Base-by-base conservation (phyloP, 1,140 invertebrate genomes). In the Glomeris maerens region DNA sequence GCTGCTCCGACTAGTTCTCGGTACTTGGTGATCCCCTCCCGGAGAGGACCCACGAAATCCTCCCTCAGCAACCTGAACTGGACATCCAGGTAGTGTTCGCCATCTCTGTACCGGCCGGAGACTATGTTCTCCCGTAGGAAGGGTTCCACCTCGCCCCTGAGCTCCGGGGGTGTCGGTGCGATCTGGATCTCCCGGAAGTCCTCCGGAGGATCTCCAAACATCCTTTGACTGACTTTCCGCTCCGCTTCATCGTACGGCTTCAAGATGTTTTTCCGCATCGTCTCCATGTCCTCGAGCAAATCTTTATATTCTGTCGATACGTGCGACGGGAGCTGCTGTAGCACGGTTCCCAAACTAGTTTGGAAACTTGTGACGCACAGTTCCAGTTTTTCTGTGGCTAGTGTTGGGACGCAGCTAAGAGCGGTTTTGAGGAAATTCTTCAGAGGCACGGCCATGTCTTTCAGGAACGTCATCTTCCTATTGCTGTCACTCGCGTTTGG, bases 61-160 rank as follows among this genome's bases (percentile, higher is more conserved):
- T 75, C 74, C 42, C 72, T 57, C 4, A 75, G 54, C 1, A 74
- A 59, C 3, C 70, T 58, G 53, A 70, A 74, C 53, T 74, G 72
- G 1, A 66, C 59, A 50, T 74, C 69, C 25, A 75, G 54, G 54
- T 74, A 74, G 48, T 73, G 63, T 21, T 72, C 62, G 14, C 64
- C 49, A 53, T 59, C 55, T 7, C 60, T 55, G 58, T 70, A 75
- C 14, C 47, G 27, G 2, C 68, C 68, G 26, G 61, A 38, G 7
- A 58, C 48, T 42, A 61, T 63, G 52, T 67, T 71, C 23, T 55
- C 52, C 25, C 63, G 56, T 0, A 73, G 46, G 23, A 50, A 44
- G 44, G 49, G 49, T 26, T 22, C 5, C 3, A 29, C 2, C 5
- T 5, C 26, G 3, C 21, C 26, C 13, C 23, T 23, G n/a, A 58